Evolutionary conservation across 2,888 invertebrate species (phyloP).

Genomic region (Stenichneumon culpator): DNA sequence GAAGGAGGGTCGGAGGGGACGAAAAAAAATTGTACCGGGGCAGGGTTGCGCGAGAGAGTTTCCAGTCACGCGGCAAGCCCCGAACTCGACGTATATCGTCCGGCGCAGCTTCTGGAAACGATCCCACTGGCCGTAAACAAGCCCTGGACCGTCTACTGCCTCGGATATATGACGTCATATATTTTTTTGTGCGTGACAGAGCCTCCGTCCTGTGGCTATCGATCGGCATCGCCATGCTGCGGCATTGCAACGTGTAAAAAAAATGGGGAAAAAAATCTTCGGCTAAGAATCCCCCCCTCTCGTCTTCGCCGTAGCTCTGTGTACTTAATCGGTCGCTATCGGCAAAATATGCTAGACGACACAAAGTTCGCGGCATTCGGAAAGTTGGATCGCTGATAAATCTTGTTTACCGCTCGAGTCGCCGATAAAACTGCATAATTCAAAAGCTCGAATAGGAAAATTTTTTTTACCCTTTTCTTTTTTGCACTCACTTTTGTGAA

Average conservation of each 20-base stretch:
- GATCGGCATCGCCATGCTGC: conserved; percentile 77
- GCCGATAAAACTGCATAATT: background rate
- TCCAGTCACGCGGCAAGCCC: conserved; percentile 69
- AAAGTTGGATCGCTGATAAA: background rate
- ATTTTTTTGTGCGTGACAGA: conserved; percentile 83
- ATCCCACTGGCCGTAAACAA: conserved; percentile 82
- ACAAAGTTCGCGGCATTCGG: background rate
- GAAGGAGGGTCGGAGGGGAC: conserved; percentile 19
- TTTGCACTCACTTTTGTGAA: background rate
- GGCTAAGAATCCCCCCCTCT: background rate
- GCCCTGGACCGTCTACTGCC: conserved; percentile 78
- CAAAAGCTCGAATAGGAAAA: background rate
- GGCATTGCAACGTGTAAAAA: conserved; percentile 64
- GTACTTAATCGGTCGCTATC: background rate
- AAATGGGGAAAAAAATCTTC: conserved; percentile 5
- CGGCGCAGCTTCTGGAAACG: conserved; percentile 80
- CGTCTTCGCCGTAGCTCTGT: background rate
- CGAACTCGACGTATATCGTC: conserved; percentile 73
- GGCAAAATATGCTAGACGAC: background rate
- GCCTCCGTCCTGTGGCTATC: conserved; percentile 78
- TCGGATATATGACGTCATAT: conserved; percentile 81
- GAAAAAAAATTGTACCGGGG: conserved; percentile 4
- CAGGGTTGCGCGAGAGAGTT: conserved; percentile 59
- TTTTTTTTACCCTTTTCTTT: background rate
- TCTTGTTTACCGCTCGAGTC: background rate